Conservation (phyloP, 2,888 invertebrate genomes). For the Eutolmus rufibarbis region DNA sequence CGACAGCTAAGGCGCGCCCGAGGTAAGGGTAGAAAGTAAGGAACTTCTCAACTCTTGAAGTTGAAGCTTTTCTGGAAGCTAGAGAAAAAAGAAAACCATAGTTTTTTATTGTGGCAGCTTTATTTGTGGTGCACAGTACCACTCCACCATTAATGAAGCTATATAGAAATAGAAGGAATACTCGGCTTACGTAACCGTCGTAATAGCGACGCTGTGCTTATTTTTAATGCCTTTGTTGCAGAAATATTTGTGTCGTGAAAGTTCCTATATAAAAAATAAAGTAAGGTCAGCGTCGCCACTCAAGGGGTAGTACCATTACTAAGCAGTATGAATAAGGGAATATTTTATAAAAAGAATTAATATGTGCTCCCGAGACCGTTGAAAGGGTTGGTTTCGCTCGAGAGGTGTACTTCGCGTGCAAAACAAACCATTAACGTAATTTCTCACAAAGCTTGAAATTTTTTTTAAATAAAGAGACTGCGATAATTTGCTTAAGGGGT, state of each 20-base stretch:
- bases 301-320: neutral
- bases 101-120: neutral
- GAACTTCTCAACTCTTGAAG: neutral
- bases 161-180: neutral
- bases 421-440: neutral
- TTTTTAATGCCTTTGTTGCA: neutral
- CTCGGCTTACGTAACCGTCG: neutral
- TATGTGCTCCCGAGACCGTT: neutral
- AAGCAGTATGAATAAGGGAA: neutral
- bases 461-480: neutral
- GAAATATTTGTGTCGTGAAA: neutral
- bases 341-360: neutral
- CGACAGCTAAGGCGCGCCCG: neutral
- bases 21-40: neutral
- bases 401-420: neutral
- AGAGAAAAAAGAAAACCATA: neutral
- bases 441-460: neutral
- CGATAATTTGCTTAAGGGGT: neutral
- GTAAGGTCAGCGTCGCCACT: neutral
- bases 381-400: neutral
- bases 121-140: neutral
- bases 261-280: neutral
- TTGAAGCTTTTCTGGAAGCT: neutral
- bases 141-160: neutral
- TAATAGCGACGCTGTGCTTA: neutral